Evolutionary conservation across 2,113 vertebrate species (phyloP).

Genomic region (Pavo muticus): DNA sequence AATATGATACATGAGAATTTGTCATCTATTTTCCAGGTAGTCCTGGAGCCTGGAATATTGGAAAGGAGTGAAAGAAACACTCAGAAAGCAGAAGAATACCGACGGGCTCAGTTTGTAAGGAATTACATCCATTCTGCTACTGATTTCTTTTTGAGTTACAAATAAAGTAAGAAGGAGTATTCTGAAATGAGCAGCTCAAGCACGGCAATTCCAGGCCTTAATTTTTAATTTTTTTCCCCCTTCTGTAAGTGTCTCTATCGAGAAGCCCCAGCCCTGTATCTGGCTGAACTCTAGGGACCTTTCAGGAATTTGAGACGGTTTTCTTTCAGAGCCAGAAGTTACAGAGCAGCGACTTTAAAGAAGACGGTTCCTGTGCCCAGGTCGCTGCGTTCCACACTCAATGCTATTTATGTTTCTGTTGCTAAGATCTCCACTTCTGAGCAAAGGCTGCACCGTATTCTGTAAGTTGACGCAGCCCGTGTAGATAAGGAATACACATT

Average conservation of each 20-base stretch:
- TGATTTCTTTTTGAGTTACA: background rate
- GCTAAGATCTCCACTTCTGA: background rate
- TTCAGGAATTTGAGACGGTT: background rate
- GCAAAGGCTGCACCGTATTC: background rate
- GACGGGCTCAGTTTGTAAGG: background rate
- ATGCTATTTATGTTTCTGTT: constrained; percentile 11
- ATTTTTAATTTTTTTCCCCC: background rate
- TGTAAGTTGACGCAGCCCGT: background rate
- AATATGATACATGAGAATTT: background rate
- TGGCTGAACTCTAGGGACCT: background rate
- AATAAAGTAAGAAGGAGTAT: background rate
- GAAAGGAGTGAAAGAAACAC: background rate
- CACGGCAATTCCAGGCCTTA: background rate
- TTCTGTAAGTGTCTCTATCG: background rate
- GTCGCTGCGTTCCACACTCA: background rate
- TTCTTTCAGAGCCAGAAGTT: background rate
- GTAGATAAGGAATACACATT: background rate
- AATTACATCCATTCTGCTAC: background rate
- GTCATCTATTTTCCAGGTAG: background rate
- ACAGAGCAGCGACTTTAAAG: background rate
- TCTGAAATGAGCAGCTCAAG: background rate
- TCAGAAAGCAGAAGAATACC: background rate
- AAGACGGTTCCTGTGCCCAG: background rate
- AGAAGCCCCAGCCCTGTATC: background rate
- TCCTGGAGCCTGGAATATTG: background rate